Evolutionary conservation across 2,797 vertebrate genomes (phyloP), one percentile per base, ranked within the genome.

Genomic region (Danio choprae): DNA sequence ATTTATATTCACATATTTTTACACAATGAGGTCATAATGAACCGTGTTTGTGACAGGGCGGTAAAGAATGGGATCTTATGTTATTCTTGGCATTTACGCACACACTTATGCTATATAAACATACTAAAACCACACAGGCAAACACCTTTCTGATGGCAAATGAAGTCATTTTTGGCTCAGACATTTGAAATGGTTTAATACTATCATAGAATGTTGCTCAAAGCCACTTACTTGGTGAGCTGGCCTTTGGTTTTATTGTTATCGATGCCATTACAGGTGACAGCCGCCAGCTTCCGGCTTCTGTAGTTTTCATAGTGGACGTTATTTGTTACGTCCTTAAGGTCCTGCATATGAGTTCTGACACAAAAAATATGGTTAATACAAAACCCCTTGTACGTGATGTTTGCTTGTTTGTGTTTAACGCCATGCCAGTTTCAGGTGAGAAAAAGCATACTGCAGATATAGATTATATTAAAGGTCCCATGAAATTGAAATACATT

Each of bases 261-360:
- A 89, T 99, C 98, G 65, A 97, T 95, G 20, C 97, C 98, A 0
- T 98, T 99, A 85, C 97, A 99, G 82, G 97, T 99, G 89, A 99
- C 97, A n/a, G 98, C 98, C 1, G 97, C 97, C 84, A 99, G 91
- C 85, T 99, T 99, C 91, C 97, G 95, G 95, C 98, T 99, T 87
- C 98, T 95, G 89, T 98, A 99, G 93, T 99, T 99, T 89, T 99
- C 98, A 74, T 99, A 99, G 91, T 99, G 98, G 84, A 99, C 97
- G 12, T 99, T 99, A 89, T 99, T 98, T 62, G 97, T 99, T 74
- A 99, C 97, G 51, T 99, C 98, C 92, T 99, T 99, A 87, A 99
- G 93, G 88, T 99, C 98, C 90, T 99, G 98, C 98, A 99, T 99
- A 81, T 99, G 97, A 89, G 98, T 99, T 90, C 98, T 99, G 89